Conservation (phyloP, 2,113 vertebrate species). For the Misgurnus mizolepis region DNA sequence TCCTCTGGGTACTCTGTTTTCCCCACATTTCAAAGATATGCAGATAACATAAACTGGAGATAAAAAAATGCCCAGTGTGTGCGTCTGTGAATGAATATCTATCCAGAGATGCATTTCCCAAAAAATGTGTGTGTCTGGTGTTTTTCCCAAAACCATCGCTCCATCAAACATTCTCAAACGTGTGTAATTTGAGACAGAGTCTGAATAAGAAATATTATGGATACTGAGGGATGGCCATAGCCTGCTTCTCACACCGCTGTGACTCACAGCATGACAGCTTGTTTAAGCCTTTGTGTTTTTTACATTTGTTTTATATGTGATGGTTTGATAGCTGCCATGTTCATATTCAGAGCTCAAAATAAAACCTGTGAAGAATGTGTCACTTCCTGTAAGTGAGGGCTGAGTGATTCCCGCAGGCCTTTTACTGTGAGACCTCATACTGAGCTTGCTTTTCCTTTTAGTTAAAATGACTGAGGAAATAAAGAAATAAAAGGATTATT, state of each 20-base stretch:
- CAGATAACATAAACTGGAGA: too few relatives aligned
- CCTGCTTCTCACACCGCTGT: conserved; percentile 4
- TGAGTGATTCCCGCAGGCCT: neutral
- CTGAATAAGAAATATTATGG: neutral
- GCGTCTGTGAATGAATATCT: too few relatives aligned
- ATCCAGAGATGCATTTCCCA: too few relatives aligned
- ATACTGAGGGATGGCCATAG: neutral
- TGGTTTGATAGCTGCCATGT: conserved; percentile 31
- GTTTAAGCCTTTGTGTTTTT: conserved; percentile 11
- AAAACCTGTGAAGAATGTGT: conserved; percentile 16
- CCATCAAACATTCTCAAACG: too few relatives aligned
- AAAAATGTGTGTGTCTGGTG: too few relatives aligned
- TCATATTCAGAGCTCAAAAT: conserved; percentile 3
- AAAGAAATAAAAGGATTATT: neutral
- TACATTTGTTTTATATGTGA: conserved; percentile 12
- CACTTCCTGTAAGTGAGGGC: conserved; percentile 20
- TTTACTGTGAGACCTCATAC: conserved; percentile 7
- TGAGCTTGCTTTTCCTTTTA: neutral
- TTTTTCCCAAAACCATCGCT: too few relatives aligned
- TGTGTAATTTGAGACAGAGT: neutral
- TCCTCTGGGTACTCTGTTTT: too few relatives aligned
- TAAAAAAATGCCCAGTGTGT: too few relatives aligned
- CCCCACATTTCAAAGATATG: too few relatives aligned
- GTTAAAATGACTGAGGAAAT: neutral
- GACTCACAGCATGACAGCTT: conserved; percentile 9